Conservation (phyloP, 2,888 invertebrate species). For the Artemia sinica region DNA sequence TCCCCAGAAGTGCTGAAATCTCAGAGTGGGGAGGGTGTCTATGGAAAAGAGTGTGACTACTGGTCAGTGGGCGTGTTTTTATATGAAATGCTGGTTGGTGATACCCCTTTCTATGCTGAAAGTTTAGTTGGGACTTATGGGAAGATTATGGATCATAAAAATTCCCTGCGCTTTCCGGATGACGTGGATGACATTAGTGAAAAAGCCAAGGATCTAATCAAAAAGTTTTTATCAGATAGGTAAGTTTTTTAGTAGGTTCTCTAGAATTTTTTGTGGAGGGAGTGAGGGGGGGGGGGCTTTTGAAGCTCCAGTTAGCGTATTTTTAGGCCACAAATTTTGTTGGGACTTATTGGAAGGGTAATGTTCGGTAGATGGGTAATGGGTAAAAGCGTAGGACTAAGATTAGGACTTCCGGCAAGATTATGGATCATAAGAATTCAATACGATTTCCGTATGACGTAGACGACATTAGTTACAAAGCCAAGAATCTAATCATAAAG, state of each 20-base stretch:
- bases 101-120: conserved; percentile 97
- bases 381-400: conserved; percentile 35
- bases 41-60: conserved; percentile 96
- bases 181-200: conserved; percentile 76
- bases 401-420: conserved; percentile 94
- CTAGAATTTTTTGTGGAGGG: no score
- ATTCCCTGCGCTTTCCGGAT: conserved; percentile 72
- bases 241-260: conserved; percentile 26
- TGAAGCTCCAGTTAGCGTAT: no score
- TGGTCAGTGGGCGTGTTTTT: conserved; percentile 97
- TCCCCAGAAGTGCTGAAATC: conserved; percentile 95
- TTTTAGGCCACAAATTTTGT: conserved; percentile 35
- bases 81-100: conserved; percentile 95
- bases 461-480: conserved; percentile 71
- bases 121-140: conserved; percentile 94
- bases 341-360: no score
- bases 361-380: no score
- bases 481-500: conserved; percentile 66
- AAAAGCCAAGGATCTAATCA: conserved; percentile 63
- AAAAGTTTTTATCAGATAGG: conserved; percentile 83
- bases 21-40: conserved; percentile 46
- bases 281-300: no score
- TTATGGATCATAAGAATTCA: conserved; percentile 95
- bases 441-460: conserved; percentile 71
- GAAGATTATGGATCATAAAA: conserved; percentile 97